Percentiles rank a stretch among this genome's conserved stretches.
These are phyloP conservation scores for Merops nubicus DNA, from an alignment of 2,113 vertebrate species.

Conservation along the genomic window DNA sequence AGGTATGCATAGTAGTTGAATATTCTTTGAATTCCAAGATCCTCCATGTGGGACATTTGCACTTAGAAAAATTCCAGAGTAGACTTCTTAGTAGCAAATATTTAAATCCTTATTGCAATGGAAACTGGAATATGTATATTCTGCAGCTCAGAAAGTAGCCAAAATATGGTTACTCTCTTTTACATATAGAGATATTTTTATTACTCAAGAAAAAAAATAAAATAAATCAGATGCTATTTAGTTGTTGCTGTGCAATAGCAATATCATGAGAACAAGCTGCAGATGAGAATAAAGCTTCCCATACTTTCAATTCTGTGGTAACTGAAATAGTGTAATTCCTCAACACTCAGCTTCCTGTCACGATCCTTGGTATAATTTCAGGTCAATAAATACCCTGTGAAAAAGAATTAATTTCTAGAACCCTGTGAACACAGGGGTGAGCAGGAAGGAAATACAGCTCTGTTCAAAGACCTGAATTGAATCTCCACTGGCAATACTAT, in stretches of 20 bases:
- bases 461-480: background rate
- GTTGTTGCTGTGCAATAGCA: background rate
- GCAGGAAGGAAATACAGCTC: background rate
- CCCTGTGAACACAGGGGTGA: background rate
- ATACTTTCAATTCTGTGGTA: background rate
- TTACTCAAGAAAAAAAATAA: background rate
- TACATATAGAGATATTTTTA: background rate
- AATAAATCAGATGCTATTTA: background rate
- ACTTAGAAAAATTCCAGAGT: background rate
- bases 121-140: background rate
- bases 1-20: too few species aligned
- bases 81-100: background rate
- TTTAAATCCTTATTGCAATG: background rate
- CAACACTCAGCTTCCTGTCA: background rate
- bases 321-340: background rate
- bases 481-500: background rate
- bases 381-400: background rate
- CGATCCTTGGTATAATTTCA: background rate
- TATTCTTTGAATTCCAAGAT: background rate
- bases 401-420: background rate
- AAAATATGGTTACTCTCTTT: background rate
- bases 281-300: background rate
- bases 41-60: background rate
- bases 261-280: background rate
- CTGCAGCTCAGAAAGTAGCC: background rate